A percentile compares a stretch with the other conserved stretches of the same genome.
Conservation (phyloP, 2,113 vertebrate species). For the Gymnocephalus cernua region DNA sequence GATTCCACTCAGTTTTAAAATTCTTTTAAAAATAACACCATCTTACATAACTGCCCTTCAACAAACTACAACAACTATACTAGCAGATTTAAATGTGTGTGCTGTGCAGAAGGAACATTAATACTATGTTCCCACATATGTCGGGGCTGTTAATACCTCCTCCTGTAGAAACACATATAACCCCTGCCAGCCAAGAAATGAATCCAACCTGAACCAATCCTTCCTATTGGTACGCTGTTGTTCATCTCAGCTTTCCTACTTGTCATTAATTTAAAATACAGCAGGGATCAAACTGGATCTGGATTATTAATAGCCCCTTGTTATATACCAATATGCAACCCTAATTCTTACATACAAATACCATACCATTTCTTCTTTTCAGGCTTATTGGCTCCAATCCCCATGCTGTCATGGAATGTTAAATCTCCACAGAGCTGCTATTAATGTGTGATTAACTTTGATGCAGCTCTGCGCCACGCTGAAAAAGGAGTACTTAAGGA, state of each 20-base stretch:
- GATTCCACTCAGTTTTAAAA: neutral
- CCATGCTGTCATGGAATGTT: slow-evolving; percentile 64
- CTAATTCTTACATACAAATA: slow-evolving; percentile 13
- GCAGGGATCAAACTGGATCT: slow-evolving; percentile 12
- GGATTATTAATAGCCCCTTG: slow-evolving; percentile 28
- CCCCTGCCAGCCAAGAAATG: slow-evolving; percentile 43
- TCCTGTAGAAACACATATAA: slow-evolving; percentile 40
- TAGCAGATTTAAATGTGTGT: slow-evolving; percentile 10
- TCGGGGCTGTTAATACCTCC: slow-evolving; percentile 11
- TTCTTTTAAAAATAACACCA: neutral
- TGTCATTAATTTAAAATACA: slow-evolving; percentile 31
- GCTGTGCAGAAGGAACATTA: slow-evolving; percentile 23
- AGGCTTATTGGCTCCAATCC: slow-evolving; percentile 67
- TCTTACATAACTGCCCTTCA: neutral
- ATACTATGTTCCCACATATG: slow-evolving; percentile 24
- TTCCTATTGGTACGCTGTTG: slow-evolving; percentile 28
- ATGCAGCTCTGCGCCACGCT: slow-evolving; percentile 55
- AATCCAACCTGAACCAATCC: slow-evolving; percentile 45
- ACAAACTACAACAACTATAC: slow-evolving; percentile 1
- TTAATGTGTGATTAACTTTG: slow-evolving; percentile 80
- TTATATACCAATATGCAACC: slow-evolving; percentile 15
- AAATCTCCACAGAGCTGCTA: slow-evolving; percentile 72
- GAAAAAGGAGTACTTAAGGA: slow-evolving; percentile 65
- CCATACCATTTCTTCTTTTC: slow-evolving; percentile 44
- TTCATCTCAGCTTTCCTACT: slow-evolving; percentile 29